A percentile compares a stretch with the other conserved stretches of the same genome.
Conservation (phyloP, 30 jellyfish, hydroid and myxozoan species). For the Phacellophora camtschatica region DNA sequence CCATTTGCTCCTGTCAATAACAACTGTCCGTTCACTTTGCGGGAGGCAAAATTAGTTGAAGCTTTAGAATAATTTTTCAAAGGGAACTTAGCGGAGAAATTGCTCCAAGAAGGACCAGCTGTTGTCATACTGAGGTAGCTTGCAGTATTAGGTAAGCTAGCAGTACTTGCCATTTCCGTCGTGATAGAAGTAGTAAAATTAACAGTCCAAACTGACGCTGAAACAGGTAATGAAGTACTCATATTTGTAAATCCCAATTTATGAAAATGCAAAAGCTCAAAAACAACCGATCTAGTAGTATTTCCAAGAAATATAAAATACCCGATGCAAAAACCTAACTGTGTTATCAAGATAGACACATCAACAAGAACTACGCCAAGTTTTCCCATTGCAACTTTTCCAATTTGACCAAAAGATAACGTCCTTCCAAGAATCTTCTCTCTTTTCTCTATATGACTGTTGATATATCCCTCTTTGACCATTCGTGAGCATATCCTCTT, state of each 20-base stretch:
- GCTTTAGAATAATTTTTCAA: neutral
- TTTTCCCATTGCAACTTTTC: conserved; percentile 81
- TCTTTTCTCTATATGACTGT: conserved; percentile 15
- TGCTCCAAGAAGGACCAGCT: neutral
- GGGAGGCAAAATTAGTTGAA: neutral
- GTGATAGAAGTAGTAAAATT: neutral
- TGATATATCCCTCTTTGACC: conserved; percentile 56
- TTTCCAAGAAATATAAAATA: conserved; percentile 91
- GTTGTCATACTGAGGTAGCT: neutral
- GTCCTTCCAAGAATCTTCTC: conserved; percentile 73
- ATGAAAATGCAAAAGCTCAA: conserved; percentile 35
- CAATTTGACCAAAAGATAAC: conserved; percentile 86
- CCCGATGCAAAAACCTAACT: conserved; percentile 90
- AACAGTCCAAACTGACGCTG: neutral
- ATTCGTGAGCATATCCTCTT: conserved; percentile 49
- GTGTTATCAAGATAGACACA: conserved; percentile 82
- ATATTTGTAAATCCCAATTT: neutral
- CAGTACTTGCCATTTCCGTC: neutral
- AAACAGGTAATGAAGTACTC: conserved; percentile 10
- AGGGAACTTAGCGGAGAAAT: neutral
- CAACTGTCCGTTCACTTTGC: too few species aligned
- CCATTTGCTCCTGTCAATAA: neutral
- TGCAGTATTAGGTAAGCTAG: too few species aligned
- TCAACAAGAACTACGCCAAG: conserved; percentile 88
- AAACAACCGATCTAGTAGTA: conserved; percentile 79